Base-by-base conservation (phyloP, 2,113 vertebrate species). In the Dipodomys ordii region DNA sequence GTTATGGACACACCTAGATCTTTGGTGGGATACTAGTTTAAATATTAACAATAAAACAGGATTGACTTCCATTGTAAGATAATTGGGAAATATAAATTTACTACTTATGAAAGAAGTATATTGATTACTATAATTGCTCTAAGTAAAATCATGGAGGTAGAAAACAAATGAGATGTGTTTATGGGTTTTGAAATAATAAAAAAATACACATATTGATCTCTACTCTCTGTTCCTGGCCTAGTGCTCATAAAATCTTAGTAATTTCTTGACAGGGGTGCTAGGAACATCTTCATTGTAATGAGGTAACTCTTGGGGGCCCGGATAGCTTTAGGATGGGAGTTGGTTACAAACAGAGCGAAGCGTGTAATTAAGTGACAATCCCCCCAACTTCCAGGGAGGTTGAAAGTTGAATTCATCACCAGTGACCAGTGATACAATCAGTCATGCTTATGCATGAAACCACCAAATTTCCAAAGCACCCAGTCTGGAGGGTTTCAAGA, bases 81-180 rank as follows among this genome's bases (percentile, higher is more conserved):
- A 88, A 79, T 74, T 69, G n/a, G 25, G 16, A 88, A 91, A 86
- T 86, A 94, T 60, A 89, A 86, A 89, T 69, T 93, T 79, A 74
- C 28, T 69, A 78, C 64, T 82, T 85, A 88, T 22, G 62, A 32
- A 92, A 71, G 20, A 91, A 86, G 65, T 68, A 28, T 88, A 69
- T 86, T 28, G 57, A 94, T 86, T 73, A 88, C 72, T 86, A 57
- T 79, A 94, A 86, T 83, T 86, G 25, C 46, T 77, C 18, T 88
- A 85, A 82, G 53, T 80, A 88, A 91, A 90, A 92, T 82, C 69
- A 88, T 53, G 16, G 53, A 91, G 46, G 32, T 85, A 91, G 77
- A 91, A 88, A 82, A 82, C 44, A 88, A 94, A 72, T 39, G 22
- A 94, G 67, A 83, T 87, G 13, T 32, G 7, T 90, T 81, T 92